Evolutionary conservation across 1,140 invertebrate species (phyloP), one percentile per base, ranked within the genome.

Genomic region (Papilio glaucus): DNA sequence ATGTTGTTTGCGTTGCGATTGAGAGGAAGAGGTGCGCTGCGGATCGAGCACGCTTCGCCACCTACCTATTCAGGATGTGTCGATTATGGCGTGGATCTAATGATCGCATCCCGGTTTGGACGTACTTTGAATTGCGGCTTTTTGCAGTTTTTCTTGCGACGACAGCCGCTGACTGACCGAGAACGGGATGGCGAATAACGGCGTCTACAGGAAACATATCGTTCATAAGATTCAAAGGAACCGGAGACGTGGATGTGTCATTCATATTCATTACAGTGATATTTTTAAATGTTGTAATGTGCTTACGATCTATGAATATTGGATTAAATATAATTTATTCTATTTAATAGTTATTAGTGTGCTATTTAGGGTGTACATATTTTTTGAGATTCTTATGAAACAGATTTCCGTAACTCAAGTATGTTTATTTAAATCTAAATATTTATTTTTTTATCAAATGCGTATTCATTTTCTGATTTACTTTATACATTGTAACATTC

Each of bases 11-110:
- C 65, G 74, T 45, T 71, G 42, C 75, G 79, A 73, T 78, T 71
- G 72, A 65, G 71, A 73, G 73, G 71, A 72, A 72, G 75, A 72
- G 72, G 79, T 33, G 72, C 62, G 82, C 72, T 72, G 79, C 68
- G 77, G 79, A 76, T 76, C 80, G 79, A 76, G 89, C 87, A 90
- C 88, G 87, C 88, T 86, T 87, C 79, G 77, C 83, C 86, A 88
- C 86, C 85, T 88, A 85, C 87, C 88, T 88, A 88, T 91, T 88
- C 87, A 90, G 90, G 89, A 90, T 88, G 85, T 84, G 76, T 83
- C 89, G 75, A 77, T 92, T 92, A 92, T 90, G 90, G 90, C 81
- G 76, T 83, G 85, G 82, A 76, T 88, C 89, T 92, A 92, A 92
- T 90, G 90, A 90, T 87, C 83, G 85, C 80, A 78, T 85, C 90